Base-by-base conservation (phyloP, 2,888 invertebrate species). In the Deilephila porcellus region DNA sequence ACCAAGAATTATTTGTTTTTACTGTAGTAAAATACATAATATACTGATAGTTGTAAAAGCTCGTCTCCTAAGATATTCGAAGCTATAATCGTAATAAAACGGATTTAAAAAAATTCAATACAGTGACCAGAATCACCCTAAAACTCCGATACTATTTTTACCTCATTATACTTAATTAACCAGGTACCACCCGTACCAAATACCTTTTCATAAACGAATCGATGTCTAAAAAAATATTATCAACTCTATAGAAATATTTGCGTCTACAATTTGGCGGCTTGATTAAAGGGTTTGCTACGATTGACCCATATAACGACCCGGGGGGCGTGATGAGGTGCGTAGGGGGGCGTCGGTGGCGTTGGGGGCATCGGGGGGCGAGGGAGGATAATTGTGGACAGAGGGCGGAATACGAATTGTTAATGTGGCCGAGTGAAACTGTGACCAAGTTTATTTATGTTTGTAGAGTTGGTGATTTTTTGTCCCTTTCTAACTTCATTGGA, bases 251-350 rank as follows among this genome's bases (percentile, higher is more conserved):
- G 17, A 70, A 7, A 70, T 62, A 70, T 72, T 72, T 34, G 52
- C 19, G 17, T 34, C 32, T 60, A 59, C 52, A 70, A 53, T 62
- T 74, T 71, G 60, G 52, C 63, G 70, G 81, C 76, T 77, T 83
- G 78, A 83, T 83, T 82, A 83, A 81, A 80, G 78, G 80, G 77
- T 76, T 74, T 74, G 74, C 75, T 71, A 64, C 77, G 75, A 80
- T 80, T 80, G 80, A 79, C 81, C 80, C 62, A 78, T 77, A 78
- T 73, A 74, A 71, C 53, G 25, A 70, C 60, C 25, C 25, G n/a
- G 32, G 71, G 63, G 63, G 29, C 63, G 63, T 20, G 19, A 29
- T 56, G 72, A 25, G 72, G 63, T 72, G 34, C 34, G 63, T 32
- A 60, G 29, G n/a, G 34, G 25, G 56, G 34, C 20, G 34, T 8